Evolutionary conservation across 2,113 vertebrate species (phyloP).

Genomic region (Garra rufa): DNA sequence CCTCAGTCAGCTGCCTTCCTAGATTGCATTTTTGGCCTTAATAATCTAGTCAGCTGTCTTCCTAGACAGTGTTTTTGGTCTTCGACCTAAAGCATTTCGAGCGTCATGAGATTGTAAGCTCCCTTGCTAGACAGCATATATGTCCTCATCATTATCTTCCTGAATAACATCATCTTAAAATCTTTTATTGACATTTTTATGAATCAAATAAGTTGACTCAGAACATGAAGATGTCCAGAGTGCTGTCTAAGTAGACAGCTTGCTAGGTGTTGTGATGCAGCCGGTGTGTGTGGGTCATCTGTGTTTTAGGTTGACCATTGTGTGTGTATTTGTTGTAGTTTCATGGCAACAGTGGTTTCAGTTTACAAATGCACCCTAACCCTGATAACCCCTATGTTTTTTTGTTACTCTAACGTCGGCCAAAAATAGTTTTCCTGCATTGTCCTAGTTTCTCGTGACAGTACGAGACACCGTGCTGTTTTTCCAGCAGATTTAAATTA

Average conservation of each 20-base stretch:
- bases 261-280: background rate
- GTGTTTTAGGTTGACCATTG: background rate
- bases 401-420: background rate
- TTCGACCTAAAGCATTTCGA: background rate
- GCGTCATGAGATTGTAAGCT: background rate
- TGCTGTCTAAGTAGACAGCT: background rate
- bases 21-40: background rate
- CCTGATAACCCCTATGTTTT: constrained; percentile 42
- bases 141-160: background rate
- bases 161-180: background rate
- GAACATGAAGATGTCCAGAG: background rate
- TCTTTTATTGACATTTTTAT: background rate
- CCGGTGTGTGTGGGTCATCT: background rate
- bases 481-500: background rate
- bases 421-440: constrained; percentile 5
- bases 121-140: background rate
- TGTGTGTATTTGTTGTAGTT: background rate
- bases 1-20: background rate
- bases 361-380: background rate
- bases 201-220: background rate
- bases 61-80: background rate
- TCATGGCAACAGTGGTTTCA: background rate
- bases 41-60: background rate
- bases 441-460: constrained; percentile 5
- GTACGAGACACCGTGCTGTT: background rate